phyloP scores from a whole-genome alignment of 2,888 invertebrate species.

The Tachina fera region DNA sequence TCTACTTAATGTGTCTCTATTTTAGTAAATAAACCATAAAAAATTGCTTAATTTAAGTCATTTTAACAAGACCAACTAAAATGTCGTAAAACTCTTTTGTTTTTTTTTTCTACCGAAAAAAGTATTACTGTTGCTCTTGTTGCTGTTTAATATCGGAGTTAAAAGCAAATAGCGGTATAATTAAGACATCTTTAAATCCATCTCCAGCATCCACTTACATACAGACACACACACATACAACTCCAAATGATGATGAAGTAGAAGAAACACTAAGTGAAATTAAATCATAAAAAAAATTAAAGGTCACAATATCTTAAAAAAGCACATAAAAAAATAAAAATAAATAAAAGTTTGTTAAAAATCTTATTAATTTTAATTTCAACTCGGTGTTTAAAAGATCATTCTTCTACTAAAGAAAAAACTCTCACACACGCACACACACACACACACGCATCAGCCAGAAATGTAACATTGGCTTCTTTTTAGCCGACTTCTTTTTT shows the following conservation, averaged over 20 bases:
- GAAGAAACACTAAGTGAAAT: constrained; percentile 34
- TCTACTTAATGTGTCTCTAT: constrained; percentile 54
- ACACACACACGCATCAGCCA: neutral
- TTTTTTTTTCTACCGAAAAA: constrained; percentile 39
- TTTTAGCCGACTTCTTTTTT: neutral
- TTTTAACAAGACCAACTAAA: constrained; percentile 64
- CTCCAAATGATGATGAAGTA: neutral
- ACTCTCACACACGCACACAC: no score
- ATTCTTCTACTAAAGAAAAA: constrained; percentile 9
- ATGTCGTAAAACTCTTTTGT: constrained; percentile 46
- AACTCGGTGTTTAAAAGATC: constrained; percentile 29
- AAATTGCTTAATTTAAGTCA: constrained; percentile 78
- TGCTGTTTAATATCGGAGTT: neutral
- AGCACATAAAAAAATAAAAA: neutral
- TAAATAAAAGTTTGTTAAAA: constrained; percentile 40
- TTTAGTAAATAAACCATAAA: constrained; percentile 79
- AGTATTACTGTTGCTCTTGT: constrained; percentile 5
- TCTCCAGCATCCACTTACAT: neutral
- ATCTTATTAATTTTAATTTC: constrained; percentile 52
- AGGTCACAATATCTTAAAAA: constrained; percentile 52
- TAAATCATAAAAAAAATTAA: constrained; percentile 53
- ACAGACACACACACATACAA: neutral
- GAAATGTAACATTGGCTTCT: neutral
- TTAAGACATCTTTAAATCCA: constrained; percentile 65
- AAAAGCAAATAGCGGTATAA: constrained; percentile 71